A percentile compares a stretch with the other conserved stretches of the same genome.
phyloP scores from a whole-genome alignment of 2,113 vertebrate genomes.

The Nanorana parkeri region DNA sequence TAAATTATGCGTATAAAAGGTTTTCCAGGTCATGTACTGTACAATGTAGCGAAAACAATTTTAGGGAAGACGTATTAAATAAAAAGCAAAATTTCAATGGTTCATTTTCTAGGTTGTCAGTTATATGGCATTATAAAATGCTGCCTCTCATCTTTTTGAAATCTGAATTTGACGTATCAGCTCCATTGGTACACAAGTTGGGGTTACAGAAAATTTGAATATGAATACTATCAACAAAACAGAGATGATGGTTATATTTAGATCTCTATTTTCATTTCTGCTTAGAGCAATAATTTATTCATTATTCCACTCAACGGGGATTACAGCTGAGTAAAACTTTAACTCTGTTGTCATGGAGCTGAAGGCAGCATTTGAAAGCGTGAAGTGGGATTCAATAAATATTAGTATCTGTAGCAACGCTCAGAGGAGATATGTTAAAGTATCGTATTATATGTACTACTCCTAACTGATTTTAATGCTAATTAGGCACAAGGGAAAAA shows the following conservation, averaged over 20 bases:
- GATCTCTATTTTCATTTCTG: constrained; percentile 60
- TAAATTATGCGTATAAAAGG: constrained; percentile 59
- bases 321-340: constrained; percentile 60
- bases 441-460: constrained; percentile 59
- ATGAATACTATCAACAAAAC: constrained; percentile 63
- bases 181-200: constrained; percentile 54
- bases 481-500: constrained; percentile 64
- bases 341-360: constrained; percentile 52
- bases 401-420: constrained; percentile 64
- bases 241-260: constrained; percentile 64
- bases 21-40: constrained; percentile 57
- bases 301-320: constrained; percentile 61
- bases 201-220: constrained; percentile 60
- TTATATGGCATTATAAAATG: constrained; percentile 33
- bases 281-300: constrained; percentile 65
- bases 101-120: constrained; percentile 45
- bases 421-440: constrained; percentile 63
- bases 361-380: constrained; percentile 62
- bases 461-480: constrained; percentile 61
- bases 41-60: constrained; percentile 48
- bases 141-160: constrained; percentile 42
- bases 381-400: constrained; percentile 67
- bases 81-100: constrained; percentile 55
- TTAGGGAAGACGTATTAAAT: constrained; percentile 59
- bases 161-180: constrained; percentile 23